Evolutionary conservation across 2,113 vertebrate species (phyloP), one percentile per base, ranked within the genome.

Genomic region (Psittacus erithacus): DNA sequence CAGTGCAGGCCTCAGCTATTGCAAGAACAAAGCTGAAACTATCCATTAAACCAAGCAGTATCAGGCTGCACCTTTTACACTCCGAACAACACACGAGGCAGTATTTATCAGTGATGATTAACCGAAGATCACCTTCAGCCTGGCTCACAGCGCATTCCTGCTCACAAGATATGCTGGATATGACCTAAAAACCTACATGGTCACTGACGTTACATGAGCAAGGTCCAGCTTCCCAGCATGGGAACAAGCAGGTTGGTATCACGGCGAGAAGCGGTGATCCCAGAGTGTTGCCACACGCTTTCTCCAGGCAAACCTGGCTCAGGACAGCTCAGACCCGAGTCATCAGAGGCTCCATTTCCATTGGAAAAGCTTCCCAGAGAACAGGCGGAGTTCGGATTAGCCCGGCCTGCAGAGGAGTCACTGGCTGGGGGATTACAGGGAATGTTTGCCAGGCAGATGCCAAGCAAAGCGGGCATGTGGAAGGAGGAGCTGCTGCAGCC

Each of bases 271-370:
- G 59, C 4, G 3, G 63, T 9, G 5, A 81, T 57, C 55, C 68
- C 35, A 0, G 44, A 85, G 93, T 2, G 8, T 74, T 91, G 91
- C 84, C 84, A 89, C 77, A 86, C n/a, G 2, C 80, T 53, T 86
- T 86, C 46, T 67, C 52, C 1, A 2, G 91, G 91, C 86, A 83
- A 86, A 83, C 31, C 76, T 1, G 0, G 71, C 53, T 18, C 23
- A 62, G 64, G 78, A 95, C 91, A 90, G 91, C 95, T 95, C 92
- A 92, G 77, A 60, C 8, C 25, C 25, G 28, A 92, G 65, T 93
- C 93, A 87, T 47, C 78, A 28, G 35, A 87, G 81, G 13, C 86
- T 39, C 0, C 0, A 44, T 6, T 60, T 73, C 92, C 88, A 43
- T 1, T 81, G 78, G 91, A 71, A 92, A 86, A 70, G 50, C 39